These are phyloP conservation scores for Smittia sp. DNA, from an alignment of 2,888 invertebrate species.

Conservation along the genomic window DNA sequence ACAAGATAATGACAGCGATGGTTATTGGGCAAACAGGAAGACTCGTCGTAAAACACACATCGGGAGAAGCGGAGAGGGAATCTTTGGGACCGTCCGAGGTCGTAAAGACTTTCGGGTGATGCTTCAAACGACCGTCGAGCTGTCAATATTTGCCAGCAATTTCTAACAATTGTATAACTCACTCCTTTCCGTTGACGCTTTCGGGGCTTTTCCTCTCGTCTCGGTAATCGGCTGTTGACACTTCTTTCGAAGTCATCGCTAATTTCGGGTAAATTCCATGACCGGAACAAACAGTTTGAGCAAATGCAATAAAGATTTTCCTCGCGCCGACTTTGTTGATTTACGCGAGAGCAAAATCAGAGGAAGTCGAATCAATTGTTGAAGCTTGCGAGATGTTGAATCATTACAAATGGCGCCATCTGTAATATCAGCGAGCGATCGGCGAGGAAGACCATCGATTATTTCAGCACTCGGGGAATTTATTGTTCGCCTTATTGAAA, in stretches of 20 bases:
- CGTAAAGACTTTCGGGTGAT: background rate
- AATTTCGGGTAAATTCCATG: slow-evolving; percentile 6
- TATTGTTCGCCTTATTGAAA: slow-evolving; percentile 20
- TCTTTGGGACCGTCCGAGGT: background rate
- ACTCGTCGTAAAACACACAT: slow-evolving; percentile 6
- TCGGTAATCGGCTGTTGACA: background rate
- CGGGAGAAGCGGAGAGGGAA: background rate
- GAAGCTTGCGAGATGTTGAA: too few species aligned
- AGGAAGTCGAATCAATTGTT: background rate
- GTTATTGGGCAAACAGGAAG: slow-evolving; percentile 19
- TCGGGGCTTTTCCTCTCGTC: too few species aligned
- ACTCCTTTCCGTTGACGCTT: background rate
- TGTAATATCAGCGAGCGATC: background rate
- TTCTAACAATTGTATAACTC: slow-evolving; percentile 4
- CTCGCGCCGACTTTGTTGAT: background rate
- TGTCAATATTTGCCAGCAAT: background rate
- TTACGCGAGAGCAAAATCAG: background rate
- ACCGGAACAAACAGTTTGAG: slow-evolving; percentile 11
- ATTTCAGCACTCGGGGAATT: background rate
- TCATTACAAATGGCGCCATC: background rate
- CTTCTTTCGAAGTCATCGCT: background rate
- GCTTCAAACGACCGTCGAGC: background rate
- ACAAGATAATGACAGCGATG: slow-evolving; percentile 19
- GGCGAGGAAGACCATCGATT: too few species aligned
- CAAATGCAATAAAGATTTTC: background rate